Evolutionary conservation across 2,113 vertebrate species (phyloP).

Genomic region (Cichladusa arquata): DNA sequence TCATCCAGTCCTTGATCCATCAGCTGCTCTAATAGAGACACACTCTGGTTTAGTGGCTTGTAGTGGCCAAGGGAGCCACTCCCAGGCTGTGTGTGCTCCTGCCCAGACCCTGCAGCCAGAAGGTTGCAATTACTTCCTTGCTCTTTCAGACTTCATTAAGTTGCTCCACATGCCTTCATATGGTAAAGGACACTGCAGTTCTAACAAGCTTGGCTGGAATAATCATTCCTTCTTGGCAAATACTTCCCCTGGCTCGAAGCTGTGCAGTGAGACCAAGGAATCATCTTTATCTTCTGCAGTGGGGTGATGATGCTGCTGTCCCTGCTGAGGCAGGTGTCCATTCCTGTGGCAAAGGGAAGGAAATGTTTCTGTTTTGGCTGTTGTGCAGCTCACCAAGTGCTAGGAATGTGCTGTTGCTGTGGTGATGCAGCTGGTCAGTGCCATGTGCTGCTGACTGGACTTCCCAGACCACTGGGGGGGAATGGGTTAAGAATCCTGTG

Average conservation of each 20-base stretch:
- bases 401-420: not conserved
- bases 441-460: not conserved
- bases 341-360: not conserved
- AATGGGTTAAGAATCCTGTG: not conserved
- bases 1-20: not conserved
- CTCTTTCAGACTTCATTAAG: not conserved
- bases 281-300: not conserved
- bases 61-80: not conserved
- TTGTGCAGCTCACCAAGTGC: not conserved
- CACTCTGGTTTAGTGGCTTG: not conserved
- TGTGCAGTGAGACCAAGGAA: not conserved
- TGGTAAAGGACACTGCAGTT: not conserved
- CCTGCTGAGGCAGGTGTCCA: not conserved
- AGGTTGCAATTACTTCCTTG: conserved; percentile 9
- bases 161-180: not conserved
- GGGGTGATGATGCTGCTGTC: not conserved
- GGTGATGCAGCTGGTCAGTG: not conserved
- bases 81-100: not conserved
- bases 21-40: not conserved
- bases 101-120: not conserved
- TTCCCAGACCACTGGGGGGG: not conserved
- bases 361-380: not conserved
- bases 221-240: conserved; percentile 3
- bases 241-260: not conserved
- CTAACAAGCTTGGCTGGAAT: not conserved